These are phyloP conservation scores for Frankliniella fusca DNA, from an alignment of 2,888 invertebrate genomes.

Conservation along the genomic window DNA sequence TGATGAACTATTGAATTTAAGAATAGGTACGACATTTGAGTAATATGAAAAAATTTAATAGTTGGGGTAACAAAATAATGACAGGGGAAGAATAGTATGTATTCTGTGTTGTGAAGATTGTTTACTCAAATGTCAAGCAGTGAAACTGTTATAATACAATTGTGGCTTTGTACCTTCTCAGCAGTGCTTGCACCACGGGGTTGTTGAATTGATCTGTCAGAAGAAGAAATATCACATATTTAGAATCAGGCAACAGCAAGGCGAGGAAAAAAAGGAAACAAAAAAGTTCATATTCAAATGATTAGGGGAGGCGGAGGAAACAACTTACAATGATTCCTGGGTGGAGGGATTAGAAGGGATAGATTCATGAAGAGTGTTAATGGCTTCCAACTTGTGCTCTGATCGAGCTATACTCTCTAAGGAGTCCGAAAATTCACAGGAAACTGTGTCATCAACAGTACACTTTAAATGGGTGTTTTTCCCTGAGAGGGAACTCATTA, in stretches of 20 bases:
- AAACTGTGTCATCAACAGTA: not conserved
- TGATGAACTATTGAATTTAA: not conserved
- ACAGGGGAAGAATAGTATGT: no score
- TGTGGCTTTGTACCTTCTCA: not conserved
- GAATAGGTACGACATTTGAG: not conserved
- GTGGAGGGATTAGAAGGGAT: not conserved
- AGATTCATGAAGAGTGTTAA: no score
- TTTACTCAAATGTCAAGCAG: not conserved
- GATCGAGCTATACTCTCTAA: not conserved
- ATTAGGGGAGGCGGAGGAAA: not conserved
- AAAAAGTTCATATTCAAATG: not conserved
- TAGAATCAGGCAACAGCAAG: no score
- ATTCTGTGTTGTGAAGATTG: no score
- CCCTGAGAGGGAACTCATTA: no score
- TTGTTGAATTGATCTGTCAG: not conserved
- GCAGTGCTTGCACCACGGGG: not conserved
- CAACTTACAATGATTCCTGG: not conserved
- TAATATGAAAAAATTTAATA: not conserved
- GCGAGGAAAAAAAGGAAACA: not conserved
- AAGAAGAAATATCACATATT: not conserved
- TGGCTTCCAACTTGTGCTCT: not conserved
- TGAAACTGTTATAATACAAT: slow-evolving; percentile 12
- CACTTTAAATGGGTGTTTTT: no score
- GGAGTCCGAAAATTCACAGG: not conserved
- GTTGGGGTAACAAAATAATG: no score